Conservation (phyloP, 2,113 vertebrate genomes). For the Heteronetta atricapilla region DNA sequence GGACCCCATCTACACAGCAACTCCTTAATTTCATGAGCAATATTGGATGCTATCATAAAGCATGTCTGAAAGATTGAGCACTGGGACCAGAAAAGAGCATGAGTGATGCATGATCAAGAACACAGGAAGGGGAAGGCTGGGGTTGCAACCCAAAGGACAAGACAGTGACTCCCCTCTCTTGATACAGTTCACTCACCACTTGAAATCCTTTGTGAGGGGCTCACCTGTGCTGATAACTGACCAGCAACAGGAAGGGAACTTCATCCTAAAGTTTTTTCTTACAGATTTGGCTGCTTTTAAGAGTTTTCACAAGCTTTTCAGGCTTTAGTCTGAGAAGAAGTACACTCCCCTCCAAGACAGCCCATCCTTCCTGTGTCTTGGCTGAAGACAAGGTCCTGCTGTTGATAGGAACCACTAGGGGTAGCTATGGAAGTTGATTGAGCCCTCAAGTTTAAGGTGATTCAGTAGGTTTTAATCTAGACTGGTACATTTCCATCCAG, state of each 20-base stretch:
- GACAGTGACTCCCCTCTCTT: background rate
- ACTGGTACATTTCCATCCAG: background rate
- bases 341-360: background rate
- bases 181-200: accelerated
- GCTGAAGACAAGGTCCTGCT: background rate
- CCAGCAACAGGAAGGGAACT: background rate
- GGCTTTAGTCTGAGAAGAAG: background rate
- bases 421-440: accelerated
- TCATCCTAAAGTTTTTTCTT: background rate
- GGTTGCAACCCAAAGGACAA: background rate
- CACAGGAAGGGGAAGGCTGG: accelerated
- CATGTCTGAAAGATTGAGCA: accelerated
- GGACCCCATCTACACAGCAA: background rate
- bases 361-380: background rate
- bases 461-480: background rate
- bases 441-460: background rate
- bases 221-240: accelerated
- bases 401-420: background rate
- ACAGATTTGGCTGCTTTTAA: background rate
- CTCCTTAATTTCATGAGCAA: accelerated
- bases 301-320: background rate
- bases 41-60: accelerated
- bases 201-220: background rate
- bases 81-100: background rate
- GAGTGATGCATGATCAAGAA: accelerated